Evolutionary conservation across 2,797 vertebrate genomes (phyloP).

Genomic region (Myripristis jacobus): DNA sequence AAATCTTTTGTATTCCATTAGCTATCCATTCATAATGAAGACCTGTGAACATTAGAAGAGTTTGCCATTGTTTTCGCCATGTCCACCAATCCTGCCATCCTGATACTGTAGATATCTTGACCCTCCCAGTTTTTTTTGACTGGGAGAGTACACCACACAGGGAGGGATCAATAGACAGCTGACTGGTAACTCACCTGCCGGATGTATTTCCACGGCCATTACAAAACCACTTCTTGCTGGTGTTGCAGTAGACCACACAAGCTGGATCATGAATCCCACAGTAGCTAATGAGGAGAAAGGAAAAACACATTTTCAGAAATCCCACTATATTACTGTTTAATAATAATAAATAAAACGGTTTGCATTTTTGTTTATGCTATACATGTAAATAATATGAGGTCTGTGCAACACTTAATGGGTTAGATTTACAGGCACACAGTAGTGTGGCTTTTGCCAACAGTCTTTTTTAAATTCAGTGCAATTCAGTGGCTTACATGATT

Average conservation of each 20-base stretch:
- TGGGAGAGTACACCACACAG: conserved; percentile 8
- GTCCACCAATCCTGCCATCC: neutral
- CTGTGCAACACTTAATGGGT: too few relatives aligned
- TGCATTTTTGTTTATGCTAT: too few relatives aligned
- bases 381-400: too few relatives aligned
- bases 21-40: too few relatives aligned
- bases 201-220: conserved; percentile 97
- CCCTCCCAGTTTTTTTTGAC: conserved; percentile 12
- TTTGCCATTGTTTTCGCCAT: neutral
- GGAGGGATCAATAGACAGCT: neutral
- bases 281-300: conserved; percentile 83
- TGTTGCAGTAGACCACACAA: conserved; percentile 97
- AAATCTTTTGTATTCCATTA: too few relatives aligned
- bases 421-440: too few relatives aligned
- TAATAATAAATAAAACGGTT: too few relatives aligned
- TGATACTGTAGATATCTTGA: conserved; percentile 13
- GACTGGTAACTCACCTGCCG: conserved; percentile 86
- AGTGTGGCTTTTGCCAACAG: too few relatives aligned
- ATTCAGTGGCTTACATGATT: too few relatives aligned
- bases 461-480: too few relatives aligned
- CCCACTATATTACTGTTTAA: neutral
- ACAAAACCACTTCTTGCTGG: conserved; percentile 99
- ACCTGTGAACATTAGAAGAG: too few relatives aligned
- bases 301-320: neutral
- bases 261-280: conserved; percentile 98